Evolutionary conservation across 2,113 vertebrate species (phyloP), one percentile per base, ranked within the genome.

Genomic region (Oreotrochilus melanogaster): DNA sequence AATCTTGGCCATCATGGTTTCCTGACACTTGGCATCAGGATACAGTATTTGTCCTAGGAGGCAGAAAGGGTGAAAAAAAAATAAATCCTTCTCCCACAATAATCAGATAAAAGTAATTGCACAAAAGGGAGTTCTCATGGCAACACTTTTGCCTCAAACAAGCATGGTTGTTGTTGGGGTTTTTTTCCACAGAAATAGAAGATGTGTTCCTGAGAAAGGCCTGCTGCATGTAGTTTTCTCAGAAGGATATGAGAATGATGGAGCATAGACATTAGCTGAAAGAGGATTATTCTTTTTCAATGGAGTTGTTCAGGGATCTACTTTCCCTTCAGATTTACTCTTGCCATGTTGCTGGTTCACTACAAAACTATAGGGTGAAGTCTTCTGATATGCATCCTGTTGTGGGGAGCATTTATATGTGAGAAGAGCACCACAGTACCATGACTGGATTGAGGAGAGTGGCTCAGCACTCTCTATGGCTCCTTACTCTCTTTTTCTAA

Each of bases 21-120:
- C 48, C 69, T 71, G 69, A 70, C 33, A 66, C 62, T 92, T 73
- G 67, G 61, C 24, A 0, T 61, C 35, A 4, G 67, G 58, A 86
- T 45, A 33, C 42, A 35, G 47, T 75, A 58, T 39, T 39, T 39
- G n/a, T 85, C 45, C 78, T 70, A 74, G 56, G 42, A 16, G 0
- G 31, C 87, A 54, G 42, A 62, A 79, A 92, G 69, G 35, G 84
- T 83, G 78, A 89, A 96, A 78, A 73, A 80, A 47, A 47, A 11
- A 18, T 37, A 37, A 4, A 0, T 6, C 33, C 39, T 86, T 88
- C 78, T 90, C 67, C 71, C 42, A 82, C 45, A 24, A 79, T 61
- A 82, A 73, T 89, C 92, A 88, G 85, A 88, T 93, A 96, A 79
- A 6, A 5, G 24, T 35, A 93, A 61, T 53, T 93, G 90, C 79